Evolutionary conservation across 2,113 vertebrate genomes (phyloP).

Genomic region (Neogale vison): DNA sequence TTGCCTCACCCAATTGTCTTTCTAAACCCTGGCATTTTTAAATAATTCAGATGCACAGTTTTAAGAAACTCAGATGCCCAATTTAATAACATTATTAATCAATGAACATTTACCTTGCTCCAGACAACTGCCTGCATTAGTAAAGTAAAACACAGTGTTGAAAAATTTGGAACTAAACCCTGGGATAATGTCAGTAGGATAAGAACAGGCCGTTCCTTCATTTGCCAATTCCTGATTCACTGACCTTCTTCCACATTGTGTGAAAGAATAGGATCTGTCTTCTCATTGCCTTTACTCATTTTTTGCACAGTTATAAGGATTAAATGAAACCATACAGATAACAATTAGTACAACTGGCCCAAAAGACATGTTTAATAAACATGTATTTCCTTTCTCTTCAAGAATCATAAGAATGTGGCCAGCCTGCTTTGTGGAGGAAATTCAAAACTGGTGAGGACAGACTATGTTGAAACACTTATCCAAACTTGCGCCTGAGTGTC

Average conservation of each 20-base stretch:
- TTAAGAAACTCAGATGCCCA: neutral
- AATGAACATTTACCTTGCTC: neutral
- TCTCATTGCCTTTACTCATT: neutral
- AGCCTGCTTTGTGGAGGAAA: constrained; percentile 1
- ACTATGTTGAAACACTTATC: neutral
- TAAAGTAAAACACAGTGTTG: neutral
- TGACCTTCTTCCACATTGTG: neutral
- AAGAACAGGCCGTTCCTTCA: neutral
- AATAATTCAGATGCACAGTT: neutral
- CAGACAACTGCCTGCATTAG: neutral
- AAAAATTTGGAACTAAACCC: neutral
- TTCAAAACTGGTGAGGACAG: constrained; percentile 10
- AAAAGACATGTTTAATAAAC: neutral
- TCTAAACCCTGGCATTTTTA: neutral
- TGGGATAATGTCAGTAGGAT: neutral
- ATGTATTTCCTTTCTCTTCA: constrained; percentile 38
- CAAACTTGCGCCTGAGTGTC: neutral
- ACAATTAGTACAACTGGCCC: neutral
- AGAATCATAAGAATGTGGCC: constrained; percentile 23
- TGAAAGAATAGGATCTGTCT: neutral
- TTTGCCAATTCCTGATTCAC: neutral
- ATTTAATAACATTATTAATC: neutral
- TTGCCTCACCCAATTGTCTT: neutral
- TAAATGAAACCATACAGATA: neutral
- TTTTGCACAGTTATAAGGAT: neutral